Conservation (phyloP, 2,797 vertebrate genomes). For the Pangasius mekongensis region DNA sequence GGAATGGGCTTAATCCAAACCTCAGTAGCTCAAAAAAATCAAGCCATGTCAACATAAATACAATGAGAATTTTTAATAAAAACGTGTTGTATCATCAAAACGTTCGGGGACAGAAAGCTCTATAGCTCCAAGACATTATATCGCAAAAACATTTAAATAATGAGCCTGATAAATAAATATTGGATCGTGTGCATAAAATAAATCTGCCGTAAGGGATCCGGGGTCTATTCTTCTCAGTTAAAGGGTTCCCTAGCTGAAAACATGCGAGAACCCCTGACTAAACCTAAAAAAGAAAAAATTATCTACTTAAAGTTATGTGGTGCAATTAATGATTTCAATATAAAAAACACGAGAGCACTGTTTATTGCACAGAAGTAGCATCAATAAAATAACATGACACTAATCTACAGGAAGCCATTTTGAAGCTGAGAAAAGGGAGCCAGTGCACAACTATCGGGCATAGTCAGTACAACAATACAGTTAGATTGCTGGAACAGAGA, state of each 20-base stretch:
- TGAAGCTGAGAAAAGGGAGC: background rate
- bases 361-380: background rate
- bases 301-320: background rate
- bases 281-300: background rate
- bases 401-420: background rate
- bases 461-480: background rate
- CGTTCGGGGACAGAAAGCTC: background rate
- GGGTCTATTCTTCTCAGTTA: background rate
- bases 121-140: background rate
- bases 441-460: background rate
- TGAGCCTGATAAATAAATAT: background rate
- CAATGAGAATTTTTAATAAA: background rate
- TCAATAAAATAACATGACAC: slow-evolving; percentile 6
- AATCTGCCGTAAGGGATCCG: background rate
- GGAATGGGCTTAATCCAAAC: too few relatives aligned
- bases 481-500: too few relatives aligned
- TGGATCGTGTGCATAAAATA: background rate
- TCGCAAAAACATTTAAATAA: background rate
- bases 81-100: background rate
- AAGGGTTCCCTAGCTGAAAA: background rate
- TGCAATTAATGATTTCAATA: background rate
- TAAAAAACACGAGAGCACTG: background rate
- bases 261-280: background rate
- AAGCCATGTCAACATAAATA: background rate
- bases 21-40: background rate